These are phyloP conservation scores for Acarapis woodi DNA, from an alignment of 1,140 invertebrate species.

Conservation along the genomic window DNA sequence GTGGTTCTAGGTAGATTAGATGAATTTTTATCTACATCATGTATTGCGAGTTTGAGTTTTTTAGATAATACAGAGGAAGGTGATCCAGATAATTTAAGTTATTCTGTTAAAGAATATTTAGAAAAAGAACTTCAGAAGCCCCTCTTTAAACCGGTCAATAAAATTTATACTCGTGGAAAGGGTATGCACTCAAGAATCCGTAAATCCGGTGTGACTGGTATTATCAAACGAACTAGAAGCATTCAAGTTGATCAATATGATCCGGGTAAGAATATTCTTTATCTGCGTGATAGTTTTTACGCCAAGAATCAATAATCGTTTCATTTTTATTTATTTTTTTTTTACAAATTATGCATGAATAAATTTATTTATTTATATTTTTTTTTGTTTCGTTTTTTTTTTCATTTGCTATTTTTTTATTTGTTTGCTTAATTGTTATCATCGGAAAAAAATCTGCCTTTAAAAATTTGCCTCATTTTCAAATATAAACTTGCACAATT, in stretches of 20 bases:
- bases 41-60: conserved; percentile 80
- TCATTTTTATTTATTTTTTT: too few relatives aligned
- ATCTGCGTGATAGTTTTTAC: too few relatives aligned
- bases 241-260: conserved; percentile 15
- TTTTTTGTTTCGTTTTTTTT: background rate
- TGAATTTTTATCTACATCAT: conserved; percentile 80
- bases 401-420: background rate
- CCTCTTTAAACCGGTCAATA: conserved; percentile 2
- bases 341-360: background rate
- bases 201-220: conserved; percentile 14
- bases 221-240: conserved; percentile 15
- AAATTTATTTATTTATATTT: background rate
- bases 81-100: conserved; percentile 47
- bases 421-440: background rate
- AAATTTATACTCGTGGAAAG: conserved; percentile 17
- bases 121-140: conserved; percentile 32
- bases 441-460: background rate
- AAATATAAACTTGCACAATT: background rate
- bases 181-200: conserved; percentile 16
- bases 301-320: too few relatives aligned
- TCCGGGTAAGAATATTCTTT: conserved; percentile 11
- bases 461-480: background rate
- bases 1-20: conserved; percentile 64
- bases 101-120: conserved; percentile 52
- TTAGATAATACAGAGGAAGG: conserved; percentile 66